A percentile compares a stretch with the other conserved stretches of the same genome.
Evolutionary conservation across 2,797 vertebrate species (phyloP).

Genomic region (Microctenopoma steveboyesi): DNA sequence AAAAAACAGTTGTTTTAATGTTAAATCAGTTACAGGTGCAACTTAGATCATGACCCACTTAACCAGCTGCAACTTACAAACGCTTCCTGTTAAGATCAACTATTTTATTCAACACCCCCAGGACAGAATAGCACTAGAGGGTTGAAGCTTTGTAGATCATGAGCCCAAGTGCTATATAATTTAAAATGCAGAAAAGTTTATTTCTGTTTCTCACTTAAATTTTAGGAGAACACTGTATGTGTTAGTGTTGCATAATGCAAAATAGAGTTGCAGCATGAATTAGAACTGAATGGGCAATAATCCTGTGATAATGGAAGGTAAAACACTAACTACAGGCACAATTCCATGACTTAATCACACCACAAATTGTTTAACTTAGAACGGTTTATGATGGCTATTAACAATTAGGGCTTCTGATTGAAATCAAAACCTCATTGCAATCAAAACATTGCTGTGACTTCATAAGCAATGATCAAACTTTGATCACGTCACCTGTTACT

Average conservation of each 20-base stretch:
- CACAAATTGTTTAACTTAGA: slow-evolving; percentile 18
- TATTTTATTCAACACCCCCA: slow-evolving; percentile 24
- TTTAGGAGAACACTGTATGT: slow-evolving; percentile 45
- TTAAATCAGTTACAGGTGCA: slow-evolving; percentile 79
- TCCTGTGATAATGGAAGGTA: slow-evolving; percentile 24
- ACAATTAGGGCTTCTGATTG: slow-evolving; percentile 9
- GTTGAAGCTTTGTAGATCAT: slow-evolving; percentile 14
- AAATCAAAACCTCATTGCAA: slow-evolving; percentile 15
- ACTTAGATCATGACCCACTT: slow-evolving; percentile 68
- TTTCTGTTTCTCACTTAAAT: slow-evolving; percentile 47
- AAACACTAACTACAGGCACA: slow-evolving; percentile 24
- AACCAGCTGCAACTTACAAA: slow-evolving; percentile 62
- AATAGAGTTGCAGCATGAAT: slow-evolving; percentile 45
- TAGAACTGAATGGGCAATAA: slow-evolving; percentile 27
- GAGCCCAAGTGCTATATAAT: slow-evolving; percentile 30
- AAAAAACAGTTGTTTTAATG: slow-evolving; percentile 83
- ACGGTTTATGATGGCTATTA: slow-evolving; percentile 18
- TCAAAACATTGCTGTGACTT: slow-evolving; percentile 25
- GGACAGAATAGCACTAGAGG: slow-evolving; percentile 9
- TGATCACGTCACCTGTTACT: slow-evolving; percentile 11
- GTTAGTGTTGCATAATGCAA: slow-evolving; percentile 56
- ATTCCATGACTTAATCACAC: slow-evolving; percentile 26
- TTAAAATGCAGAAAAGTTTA: slow-evolving; percentile 28
- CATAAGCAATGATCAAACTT: slow-evolving; percentile 34
- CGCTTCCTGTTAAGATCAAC: not conserved